Conservation (phyloP, 2,888 invertebrate species). For the Cephus sareptanus region DNA sequence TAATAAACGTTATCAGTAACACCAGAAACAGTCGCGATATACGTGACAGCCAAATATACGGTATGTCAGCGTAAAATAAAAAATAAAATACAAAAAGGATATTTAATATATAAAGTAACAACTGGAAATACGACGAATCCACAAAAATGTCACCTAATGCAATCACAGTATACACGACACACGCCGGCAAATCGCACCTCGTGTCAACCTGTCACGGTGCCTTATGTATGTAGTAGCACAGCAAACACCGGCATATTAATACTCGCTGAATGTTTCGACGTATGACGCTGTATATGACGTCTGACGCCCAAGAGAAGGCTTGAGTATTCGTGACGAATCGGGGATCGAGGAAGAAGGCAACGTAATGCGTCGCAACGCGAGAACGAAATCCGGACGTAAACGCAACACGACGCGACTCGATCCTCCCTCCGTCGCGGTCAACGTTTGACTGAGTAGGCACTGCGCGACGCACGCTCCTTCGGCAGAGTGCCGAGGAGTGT, state of each 20-base stretch:
- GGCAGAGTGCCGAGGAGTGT: neutral
- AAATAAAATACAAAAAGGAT: neutral
- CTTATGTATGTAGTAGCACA: neutral
- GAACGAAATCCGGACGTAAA: neutral
- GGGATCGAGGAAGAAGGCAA: neutral
- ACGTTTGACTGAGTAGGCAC: constrained; percentile 41
- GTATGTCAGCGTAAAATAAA: neutral
- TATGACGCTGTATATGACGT: neutral
- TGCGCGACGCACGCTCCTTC: neutral
- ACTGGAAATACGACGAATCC: neutral
- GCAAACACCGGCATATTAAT: neutral
- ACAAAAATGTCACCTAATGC: neutral
- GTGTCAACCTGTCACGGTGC: neutral
- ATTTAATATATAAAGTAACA: neutral
- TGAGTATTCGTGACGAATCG: neutral
- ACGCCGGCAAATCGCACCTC: neutral
- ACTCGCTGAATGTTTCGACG: neutral
- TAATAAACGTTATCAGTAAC: neutral
- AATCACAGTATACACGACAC: neutral
- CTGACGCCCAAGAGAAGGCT: neutral
- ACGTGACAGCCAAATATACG: neutral
- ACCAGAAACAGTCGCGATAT: neutral
- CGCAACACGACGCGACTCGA: constrained; percentile 21
- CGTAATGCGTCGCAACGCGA: neutral
- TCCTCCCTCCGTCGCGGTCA: constrained; percentile 44